Evolutionary conservation across 2,113 vertebrate genomes (phyloP).

Genomic region (Cervus canadensis): DNA sequence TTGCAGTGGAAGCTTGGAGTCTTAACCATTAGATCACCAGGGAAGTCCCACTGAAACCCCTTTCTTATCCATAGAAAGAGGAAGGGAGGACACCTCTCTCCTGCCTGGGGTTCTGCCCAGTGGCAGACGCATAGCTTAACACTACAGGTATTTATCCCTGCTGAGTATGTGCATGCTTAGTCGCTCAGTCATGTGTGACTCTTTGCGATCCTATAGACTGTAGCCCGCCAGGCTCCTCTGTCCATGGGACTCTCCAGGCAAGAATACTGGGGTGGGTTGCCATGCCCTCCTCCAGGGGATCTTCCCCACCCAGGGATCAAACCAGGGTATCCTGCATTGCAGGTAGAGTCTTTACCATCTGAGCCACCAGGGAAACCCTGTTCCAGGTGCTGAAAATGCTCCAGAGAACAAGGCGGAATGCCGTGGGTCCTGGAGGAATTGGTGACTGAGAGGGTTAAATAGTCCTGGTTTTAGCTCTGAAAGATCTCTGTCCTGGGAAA

Average conservation of each 20-base stretch:
- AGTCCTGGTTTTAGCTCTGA: background rate
- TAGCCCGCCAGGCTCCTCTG: background rate
- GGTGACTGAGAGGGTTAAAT: background rate
- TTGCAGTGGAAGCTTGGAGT: background rate
- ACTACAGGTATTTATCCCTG: background rate
- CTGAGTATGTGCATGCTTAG: background rate
- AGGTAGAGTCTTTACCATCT: background rate
- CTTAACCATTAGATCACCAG: background rate
- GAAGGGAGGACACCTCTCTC: no score
- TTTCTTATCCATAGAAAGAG: background rate
- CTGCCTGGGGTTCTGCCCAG: background rate
- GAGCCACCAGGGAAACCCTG: background rate
- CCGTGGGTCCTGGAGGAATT: fast-evolving
- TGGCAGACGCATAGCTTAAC: background rate
- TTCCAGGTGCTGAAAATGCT: background rate
- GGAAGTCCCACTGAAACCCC: background rate
- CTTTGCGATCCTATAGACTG: background rate
- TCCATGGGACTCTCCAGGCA: background rate
- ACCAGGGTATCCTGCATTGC: background rate
- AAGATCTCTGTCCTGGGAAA: background rate
- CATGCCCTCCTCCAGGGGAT: background rate
- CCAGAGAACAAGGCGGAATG: fast-evolving
- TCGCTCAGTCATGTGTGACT: background rate
- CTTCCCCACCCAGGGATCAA: background rate
- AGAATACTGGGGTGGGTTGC: background rate